These are phyloP conservation scores for Lasioglossum morio DNA, from an alignment of 2,888 invertebrate species.

Conservation along the genomic window DNA sequence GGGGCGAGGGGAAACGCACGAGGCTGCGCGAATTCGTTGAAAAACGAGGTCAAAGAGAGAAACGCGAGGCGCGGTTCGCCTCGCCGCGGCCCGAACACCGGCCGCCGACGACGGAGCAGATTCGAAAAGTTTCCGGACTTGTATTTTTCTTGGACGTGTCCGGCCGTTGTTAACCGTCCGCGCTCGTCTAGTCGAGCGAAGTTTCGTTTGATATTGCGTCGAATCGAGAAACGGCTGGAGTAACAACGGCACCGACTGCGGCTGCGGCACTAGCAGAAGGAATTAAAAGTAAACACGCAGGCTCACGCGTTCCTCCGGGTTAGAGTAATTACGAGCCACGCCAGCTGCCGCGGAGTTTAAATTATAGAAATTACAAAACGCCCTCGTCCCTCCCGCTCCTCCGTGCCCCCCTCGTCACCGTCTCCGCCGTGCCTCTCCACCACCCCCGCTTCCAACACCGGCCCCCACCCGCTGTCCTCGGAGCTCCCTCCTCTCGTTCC, in stretches of 20 bases:
- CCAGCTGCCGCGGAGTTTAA: conserved; percentile 84
- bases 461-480: conserved; percentile 26
- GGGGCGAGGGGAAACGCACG: background rate
- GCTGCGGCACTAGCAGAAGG: conserved; percentile 63
- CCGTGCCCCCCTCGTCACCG: conserved; percentile 23
- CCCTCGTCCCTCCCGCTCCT: conserved; percentile 72
- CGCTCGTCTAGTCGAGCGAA: conserved; percentile 38
- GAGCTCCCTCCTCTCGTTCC: conserved; percentile 8
- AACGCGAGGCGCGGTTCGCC: background rate
- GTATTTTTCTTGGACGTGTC: conserved; percentile 49
- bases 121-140: conserved; percentile 41
- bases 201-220: conserved; percentile 74
- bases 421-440: conserved; percentile 30
- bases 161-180: conserved; percentile 58
- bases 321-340: conserved; percentile 84
- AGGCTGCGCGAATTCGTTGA: conserved; percentile 44
- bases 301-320: conserved; percentile 83
- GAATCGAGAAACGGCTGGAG: conserved; percentile 72
- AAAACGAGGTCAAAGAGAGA: conserved; percentile 40
- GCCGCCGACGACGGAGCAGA: conserved; percentile 30
- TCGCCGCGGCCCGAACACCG: conserved; percentile 18
- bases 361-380: conserved; percentile 84
- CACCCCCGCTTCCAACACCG: conserved; percentile 8
- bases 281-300: conserved; percentile 82
- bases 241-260: conserved; percentile 38